Conservation (phyloP, 1,140 invertebrate genomes). For the Coelopa frigida region DNA sequence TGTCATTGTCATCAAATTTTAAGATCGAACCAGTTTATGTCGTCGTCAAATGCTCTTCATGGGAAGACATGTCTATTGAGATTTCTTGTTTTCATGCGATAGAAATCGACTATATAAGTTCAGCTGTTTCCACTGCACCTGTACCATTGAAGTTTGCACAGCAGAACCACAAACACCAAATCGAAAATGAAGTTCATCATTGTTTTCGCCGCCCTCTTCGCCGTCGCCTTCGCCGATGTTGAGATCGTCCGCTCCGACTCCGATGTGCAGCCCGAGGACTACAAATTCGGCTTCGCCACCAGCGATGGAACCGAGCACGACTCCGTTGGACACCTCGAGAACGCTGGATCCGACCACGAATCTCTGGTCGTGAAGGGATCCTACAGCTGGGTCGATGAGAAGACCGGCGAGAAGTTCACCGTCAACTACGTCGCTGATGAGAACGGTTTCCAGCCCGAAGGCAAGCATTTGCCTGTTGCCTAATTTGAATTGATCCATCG, state of each 20-base stretch:
- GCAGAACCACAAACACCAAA: not conserved
- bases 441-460: conserved; percentile 59
- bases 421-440: conserved; percentile 60
- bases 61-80: too few relatives aligned
- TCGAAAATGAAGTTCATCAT: conserved; percentile 13
- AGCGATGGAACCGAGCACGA: conserved; percentile 56
- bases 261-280: conserved; percentile 45
- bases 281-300: conserved; percentile 49
- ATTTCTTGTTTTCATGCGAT: too few relatives aligned
- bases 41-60: too few relatives aligned
- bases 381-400: conserved; percentile 55
- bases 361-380: conserved; percentile 51
- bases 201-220: conserved; percentile 12
- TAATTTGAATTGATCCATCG: too few relatives aligned
- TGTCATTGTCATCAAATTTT: too few relatives aligned
- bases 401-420: conserved; percentile 53
- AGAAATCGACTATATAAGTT: too few relatives aligned
- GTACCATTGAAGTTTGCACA: too few relatives aligned
- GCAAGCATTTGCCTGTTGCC: conserved; percentile 50
- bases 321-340: conserved; percentile 52
- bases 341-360: conserved; percentile 48
- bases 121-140: too few relatives aligned
- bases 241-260: conserved; percentile 33
- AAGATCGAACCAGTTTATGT: too few relatives aligned
- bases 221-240: conserved; percentile 18